Percentiles rank a stretch among this genome's conserved stretches.
Conservation (phyloP, 2,797 vertebrate species). For the Muscicapa comitata region DNA sequence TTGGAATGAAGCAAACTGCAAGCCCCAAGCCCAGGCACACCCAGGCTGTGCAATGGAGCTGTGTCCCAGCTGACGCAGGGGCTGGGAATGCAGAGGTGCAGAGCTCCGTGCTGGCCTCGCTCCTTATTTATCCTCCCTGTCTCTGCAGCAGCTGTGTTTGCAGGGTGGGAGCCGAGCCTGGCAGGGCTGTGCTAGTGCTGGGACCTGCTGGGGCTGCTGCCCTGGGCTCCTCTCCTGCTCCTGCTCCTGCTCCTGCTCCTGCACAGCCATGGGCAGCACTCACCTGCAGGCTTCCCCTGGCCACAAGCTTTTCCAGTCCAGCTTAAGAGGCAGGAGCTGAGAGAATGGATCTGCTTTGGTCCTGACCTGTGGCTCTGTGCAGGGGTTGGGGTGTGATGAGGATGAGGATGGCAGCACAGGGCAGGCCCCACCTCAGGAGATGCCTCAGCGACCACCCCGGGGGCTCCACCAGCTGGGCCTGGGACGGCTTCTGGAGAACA, state of each 20-base stretch:
- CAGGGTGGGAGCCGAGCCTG: conserved; percentile 42
- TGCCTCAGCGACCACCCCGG: conserved; percentile 83
- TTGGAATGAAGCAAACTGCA: not conserved
- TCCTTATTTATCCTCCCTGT: conserved; percentile 41
- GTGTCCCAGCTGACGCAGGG: not conserved
- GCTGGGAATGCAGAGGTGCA: not conserved
- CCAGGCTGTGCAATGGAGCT: accelerated
- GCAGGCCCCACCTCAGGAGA: conserved; percentile 71
- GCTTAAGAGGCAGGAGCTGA: not conserved
- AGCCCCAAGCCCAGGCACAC: accelerated
- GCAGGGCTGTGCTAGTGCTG: not conserved
- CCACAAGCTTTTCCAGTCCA: not conserved
- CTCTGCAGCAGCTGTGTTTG: conserved; percentile 46
- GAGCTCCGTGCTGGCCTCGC: not conserved
- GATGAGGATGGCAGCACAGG: conserved; percentile 63
- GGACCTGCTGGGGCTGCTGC: not conserved
- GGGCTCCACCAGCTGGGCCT: conserved; percentile 78
- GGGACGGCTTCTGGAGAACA: conserved; percentile 84
- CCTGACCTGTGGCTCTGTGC: not conserved
- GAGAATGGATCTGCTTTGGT: not conserved
- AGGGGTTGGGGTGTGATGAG: accelerated
- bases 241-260: not conserved
- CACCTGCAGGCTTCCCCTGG: conserved; percentile 69
- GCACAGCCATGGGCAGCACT: conserved; percentile 49
- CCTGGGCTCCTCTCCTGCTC: not conserved